Evolutionary conservation across 2,113 vertebrate genomes (phyloP).

Genomic region (Pelusios castaneus): DNA sequence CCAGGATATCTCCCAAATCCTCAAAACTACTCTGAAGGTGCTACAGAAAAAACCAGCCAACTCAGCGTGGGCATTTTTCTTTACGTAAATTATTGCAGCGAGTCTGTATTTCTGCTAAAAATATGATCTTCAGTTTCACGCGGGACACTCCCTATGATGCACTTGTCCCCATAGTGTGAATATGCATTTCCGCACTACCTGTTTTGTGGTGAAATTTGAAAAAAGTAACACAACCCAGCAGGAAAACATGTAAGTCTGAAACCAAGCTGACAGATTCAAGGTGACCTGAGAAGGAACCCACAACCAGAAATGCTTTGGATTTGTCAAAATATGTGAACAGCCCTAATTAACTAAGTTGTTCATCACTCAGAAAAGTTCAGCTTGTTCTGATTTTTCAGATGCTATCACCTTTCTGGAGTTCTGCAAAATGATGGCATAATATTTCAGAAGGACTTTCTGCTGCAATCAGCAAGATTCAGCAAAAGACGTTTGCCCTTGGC

Average conservation of each 20-base stretch:
- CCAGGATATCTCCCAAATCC: not conserved
- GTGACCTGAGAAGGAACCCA: not conserved
- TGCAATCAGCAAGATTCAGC: conserved; percentile 39
- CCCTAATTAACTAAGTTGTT: rapidly evolving
- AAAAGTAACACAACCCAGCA: not conserved
- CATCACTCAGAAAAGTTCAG: not conserved
- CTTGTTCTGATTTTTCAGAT: conserved; percentile 1
- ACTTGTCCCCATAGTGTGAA: not conserved
- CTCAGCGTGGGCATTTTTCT: not conserved
- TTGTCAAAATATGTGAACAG: not conserved
- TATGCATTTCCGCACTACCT: not conserved
- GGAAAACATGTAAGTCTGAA: not conserved
- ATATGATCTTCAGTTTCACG: not conserved
- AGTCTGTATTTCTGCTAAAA: not conserved
- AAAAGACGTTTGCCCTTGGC: not conserved
- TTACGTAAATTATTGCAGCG: not conserved
- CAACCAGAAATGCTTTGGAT: not conserved
- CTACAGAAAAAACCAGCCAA: not conserved
- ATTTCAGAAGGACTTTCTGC: conserved; percentile 2
- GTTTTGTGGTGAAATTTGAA: not conserved
- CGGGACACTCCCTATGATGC: rapidly evolving
- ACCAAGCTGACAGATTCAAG: not conserved
- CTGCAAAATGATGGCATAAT: not conserved
- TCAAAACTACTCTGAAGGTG: not conserved
- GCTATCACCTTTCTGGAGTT: not conserved